Evolutionary conservation across 2,797 vertebrate genomes (phyloP).

Genomic region (Rhinogobio ventralis): DNA sequence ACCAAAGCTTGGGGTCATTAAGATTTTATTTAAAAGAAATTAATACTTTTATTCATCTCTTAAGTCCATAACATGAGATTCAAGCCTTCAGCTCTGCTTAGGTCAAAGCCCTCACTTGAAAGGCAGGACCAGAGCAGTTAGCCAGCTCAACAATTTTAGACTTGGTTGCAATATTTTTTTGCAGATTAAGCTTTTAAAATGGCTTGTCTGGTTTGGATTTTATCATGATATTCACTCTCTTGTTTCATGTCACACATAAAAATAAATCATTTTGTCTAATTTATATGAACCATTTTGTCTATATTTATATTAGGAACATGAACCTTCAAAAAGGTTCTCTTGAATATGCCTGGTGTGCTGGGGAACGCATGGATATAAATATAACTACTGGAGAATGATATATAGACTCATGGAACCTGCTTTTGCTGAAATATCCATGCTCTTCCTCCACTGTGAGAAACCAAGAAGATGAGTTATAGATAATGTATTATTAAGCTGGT

Average conservation of each 20-base stretch:
- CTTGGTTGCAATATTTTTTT: background rate
- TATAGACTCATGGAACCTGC: slow-evolving; percentile 16
- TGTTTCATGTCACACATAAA: background rate
- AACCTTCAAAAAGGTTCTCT: background rate
- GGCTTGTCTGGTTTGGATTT: background rate
- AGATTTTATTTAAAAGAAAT: background rate
- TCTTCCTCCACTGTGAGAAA: slow-evolving; percentile 29
- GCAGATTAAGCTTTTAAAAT: background rate
- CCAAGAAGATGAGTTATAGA: slow-evolving; percentile 54
- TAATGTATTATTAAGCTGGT: slow-evolving; percentile 57
- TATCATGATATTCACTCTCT: background rate
- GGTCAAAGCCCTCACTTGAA: background rate
- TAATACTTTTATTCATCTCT: background rate
- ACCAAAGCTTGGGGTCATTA: background rate
- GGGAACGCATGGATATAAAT: background rate
- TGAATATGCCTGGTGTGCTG: background rate
- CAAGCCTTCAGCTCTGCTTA: slow-evolving; percentile 1
- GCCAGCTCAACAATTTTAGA: background rate
- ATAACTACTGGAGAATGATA: slow-evolving; percentile 13
- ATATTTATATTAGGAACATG: too few species aligned
- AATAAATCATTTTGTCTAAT: background rate
- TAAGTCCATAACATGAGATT: background rate
- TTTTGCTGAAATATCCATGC: slow-evolving; percentile 50
- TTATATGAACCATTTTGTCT: too few species aligned
- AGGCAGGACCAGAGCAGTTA: background rate